phyloP scores from a whole-genome alignment of 2,797 vertebrate species.

The Poliocrania exsul region DNA sequence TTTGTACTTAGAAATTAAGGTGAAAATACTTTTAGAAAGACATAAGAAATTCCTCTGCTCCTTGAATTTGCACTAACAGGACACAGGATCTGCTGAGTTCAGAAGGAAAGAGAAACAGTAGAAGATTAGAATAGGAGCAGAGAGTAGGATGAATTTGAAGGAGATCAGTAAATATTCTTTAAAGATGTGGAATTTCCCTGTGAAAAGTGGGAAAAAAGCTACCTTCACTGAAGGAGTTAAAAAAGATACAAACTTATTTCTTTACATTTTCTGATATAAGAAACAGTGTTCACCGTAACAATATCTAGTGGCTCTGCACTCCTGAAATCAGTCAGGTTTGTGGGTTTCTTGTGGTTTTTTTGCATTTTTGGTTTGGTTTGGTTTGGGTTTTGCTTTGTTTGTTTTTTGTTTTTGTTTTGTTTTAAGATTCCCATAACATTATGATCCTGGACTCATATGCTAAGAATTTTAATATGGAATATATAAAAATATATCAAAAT shows the following conservation, averaged over 20 bases:
- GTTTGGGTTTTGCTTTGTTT: neutral
- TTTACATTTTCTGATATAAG: neutral
- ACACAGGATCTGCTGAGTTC: neutral
- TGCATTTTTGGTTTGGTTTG: no score
- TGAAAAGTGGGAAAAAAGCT: neutral
- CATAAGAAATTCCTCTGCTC: neutral
- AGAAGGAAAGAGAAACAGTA: neutral
- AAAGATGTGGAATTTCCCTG: neutral
- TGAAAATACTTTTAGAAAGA: neutral
- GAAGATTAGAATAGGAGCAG: neutral
- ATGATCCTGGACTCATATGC: neutral
- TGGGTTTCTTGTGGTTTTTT: rapidly evolving
- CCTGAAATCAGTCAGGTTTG: neutral
- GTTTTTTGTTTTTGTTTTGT: neutral
- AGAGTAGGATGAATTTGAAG: neutral
- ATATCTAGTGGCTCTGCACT: neutral
- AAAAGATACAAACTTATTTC: neutral
- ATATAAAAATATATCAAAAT: neutral
- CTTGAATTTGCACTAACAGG: neutral
- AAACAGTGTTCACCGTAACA: neutral
- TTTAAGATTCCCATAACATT: neutral
- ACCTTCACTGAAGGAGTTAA: neutral
- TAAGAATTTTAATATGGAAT: neutral
- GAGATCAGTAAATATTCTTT: neutral
- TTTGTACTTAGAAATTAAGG: neutral